Evolutionary conservation across 2,888 invertebrate species (phyloP).

Genomic region (Myopa testacea): DNA sequence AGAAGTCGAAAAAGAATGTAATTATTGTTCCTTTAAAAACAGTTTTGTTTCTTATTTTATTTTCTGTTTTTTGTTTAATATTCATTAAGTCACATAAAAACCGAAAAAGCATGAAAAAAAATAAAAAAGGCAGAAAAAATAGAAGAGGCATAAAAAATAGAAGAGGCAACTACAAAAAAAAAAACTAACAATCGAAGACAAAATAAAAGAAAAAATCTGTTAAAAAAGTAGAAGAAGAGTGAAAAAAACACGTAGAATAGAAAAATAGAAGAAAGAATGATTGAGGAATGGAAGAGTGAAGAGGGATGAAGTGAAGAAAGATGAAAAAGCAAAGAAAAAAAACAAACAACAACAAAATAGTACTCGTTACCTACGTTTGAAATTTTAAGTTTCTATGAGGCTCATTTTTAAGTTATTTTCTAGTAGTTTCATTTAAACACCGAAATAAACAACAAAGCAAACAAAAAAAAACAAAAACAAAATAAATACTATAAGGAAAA

Average conservation of each 20-base stretch:
- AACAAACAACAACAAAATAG: conserved; percentile 54
- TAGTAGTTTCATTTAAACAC: conserved; percentile 34
- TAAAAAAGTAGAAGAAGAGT: background rate
- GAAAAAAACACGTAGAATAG: background rate
- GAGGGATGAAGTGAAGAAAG: conserved; percentile 47
- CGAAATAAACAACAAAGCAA: conserved; percentile 39
- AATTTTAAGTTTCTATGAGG: conserved; percentile 68
- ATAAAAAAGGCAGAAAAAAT: background rate
- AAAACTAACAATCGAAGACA: background rate
- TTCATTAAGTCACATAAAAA: background rate
- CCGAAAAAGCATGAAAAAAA: background rate
- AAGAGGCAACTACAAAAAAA: background rate
- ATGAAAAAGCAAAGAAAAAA: conserved; percentile 41
- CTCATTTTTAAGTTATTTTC: conserved; percentile 60
- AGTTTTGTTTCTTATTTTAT: conserved; percentile 33
- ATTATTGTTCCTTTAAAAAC: conserved; percentile 49
- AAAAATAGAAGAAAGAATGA: background rate
- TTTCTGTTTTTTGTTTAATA: too few relatives aligned
- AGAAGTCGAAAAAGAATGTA: conserved; percentile 33
- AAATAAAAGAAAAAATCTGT: background rate
- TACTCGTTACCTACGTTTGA: conserved; percentile 62
- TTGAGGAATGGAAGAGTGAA: conserved; percentile 28
- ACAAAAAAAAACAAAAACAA: conserved; percentile 41
- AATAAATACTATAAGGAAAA: conserved; percentile 44
- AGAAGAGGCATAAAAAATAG: background rate